phyloP scores from a whole-genome alignment of 2,888 invertebrate genomes.

The Pyrochroa serraticornis region DNA sequence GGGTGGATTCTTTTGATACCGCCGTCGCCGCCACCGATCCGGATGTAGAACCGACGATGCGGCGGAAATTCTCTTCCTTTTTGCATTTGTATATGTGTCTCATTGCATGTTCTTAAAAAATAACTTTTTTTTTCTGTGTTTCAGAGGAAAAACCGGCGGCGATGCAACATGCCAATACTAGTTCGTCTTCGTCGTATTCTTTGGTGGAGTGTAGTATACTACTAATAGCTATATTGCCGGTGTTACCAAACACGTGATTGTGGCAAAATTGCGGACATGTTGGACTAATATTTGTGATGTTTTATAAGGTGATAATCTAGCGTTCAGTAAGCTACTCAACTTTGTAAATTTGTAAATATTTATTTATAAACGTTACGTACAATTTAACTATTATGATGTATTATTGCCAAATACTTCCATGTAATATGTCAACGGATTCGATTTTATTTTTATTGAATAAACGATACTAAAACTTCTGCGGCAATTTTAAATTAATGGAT shows the following conservation, averaged over 20 bases:
- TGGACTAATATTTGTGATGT: conserved; percentile 29
- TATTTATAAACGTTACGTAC: conserved; percentile 27
- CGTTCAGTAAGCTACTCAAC: conserved; percentile 27
- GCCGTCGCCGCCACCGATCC: too few relatives aligned
- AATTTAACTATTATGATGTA: conserved; percentile 18
- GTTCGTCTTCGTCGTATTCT: conserved; percentile 44
- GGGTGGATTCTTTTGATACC: too few relatives aligned
- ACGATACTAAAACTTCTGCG: not conserved
- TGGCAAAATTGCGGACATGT: conserved; percentile 19
- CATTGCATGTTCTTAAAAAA: conserved; percentile 2
- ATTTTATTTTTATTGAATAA: conserved; percentile 46
- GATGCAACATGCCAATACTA: conserved; percentile 73
- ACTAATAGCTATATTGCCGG: conserved; percentile 39
- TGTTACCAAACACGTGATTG: conserved; percentile 44
- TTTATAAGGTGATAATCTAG: conserved; percentile 34
- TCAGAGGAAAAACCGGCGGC: conserved; percentile 76
- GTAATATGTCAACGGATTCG: conserved; percentile 34
- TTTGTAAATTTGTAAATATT: conserved; percentile 47
- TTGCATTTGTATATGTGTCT: too few relatives aligned
- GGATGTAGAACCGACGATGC: too few relatives aligned
- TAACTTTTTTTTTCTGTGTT: conserved; percentile 38
- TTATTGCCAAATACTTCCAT: conserved; percentile 43
- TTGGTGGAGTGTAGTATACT: conserved; percentile 45
- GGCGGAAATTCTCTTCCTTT: too few relatives aligned
- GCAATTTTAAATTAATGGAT: not conserved